Evolutionary conservation across 1,140 invertebrate genomes (phyloP).

Genomic region (Drosophila nebulosa): DNA sequence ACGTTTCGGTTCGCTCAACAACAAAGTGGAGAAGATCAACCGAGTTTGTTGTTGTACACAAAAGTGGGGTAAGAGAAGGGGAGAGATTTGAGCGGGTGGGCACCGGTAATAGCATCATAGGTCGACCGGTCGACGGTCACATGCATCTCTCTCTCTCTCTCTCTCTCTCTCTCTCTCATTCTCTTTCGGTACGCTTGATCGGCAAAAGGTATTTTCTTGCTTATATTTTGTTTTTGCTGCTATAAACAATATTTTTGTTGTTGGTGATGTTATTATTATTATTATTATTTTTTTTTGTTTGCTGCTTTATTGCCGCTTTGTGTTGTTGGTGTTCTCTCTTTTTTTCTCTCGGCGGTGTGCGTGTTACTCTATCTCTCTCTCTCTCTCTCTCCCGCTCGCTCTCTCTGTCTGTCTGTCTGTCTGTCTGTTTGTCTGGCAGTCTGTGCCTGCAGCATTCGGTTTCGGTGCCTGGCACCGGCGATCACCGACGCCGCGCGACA

Average conservation of each 20-base stretch:
- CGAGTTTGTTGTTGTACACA: neutral
- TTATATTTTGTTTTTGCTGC: slow-evolving; percentile 35
- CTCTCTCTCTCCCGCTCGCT: slow-evolving; percentile 3
- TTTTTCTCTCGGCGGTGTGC: neutral
- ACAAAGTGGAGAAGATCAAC: slow-evolving; percentile 11
- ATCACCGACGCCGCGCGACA: slow-evolving; percentile 63
- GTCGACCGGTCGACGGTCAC: slow-evolving; percentile 59
- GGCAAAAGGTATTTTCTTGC: slow-evolving; percentile 45
- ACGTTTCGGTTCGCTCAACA: slow-evolving; percentile 52
- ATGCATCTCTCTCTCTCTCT: slow-evolving; percentile 22
- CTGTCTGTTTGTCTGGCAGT: slow-evolving; percentile 20
- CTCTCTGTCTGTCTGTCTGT: slow-evolving; percentile 8
- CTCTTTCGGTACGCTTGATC: slow-evolving; percentile 25
- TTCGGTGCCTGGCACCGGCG: slow-evolving; percentile 69
- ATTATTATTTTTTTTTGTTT: slow-evolving; percentile 38
- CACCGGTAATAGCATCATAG: slow-evolving; percentile 70
- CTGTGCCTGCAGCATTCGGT: slow-evolving; percentile 32
- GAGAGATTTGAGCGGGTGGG: slow-evolving; percentile 8
- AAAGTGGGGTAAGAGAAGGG: neutral
- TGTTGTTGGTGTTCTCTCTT: slow-evolving; percentile 26
- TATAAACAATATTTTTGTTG: slow-evolving; percentile 53
- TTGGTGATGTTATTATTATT: slow-evolving; percentile 42
- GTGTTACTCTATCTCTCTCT: slow-evolving; percentile 17
- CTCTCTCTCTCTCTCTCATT: neutral
- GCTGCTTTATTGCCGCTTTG: slow-evolving; percentile 45